Conservation (phyloP, 2,888 invertebrate species). For the Ischnura elegans region DNA sequence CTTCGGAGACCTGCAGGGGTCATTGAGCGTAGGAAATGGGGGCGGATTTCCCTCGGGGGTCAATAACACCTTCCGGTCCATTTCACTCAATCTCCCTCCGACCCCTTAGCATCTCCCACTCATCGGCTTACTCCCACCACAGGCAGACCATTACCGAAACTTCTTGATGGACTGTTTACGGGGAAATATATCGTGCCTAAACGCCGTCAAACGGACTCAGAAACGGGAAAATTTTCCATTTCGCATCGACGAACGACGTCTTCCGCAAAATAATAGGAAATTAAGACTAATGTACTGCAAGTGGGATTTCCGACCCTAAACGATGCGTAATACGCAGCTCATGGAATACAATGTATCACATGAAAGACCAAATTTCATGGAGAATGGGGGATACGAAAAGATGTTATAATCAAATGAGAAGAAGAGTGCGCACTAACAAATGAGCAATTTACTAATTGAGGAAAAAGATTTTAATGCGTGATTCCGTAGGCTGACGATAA, state of each 20-base stretch:
- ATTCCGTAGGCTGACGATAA: no score
- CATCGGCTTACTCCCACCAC: not conserved
- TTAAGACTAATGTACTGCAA: not conserved
- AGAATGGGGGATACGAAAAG: not conserved
- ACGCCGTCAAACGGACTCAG: not conserved
- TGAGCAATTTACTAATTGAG: no score
- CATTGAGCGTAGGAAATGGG: constrained; percentile 13
- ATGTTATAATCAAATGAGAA: not conserved
- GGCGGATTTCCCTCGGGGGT: constrained; percentile 49
- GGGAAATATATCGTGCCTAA: not conserved
- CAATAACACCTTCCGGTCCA: constrained; percentile 49
- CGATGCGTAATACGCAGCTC: not conserved
- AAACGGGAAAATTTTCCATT: not conserved
- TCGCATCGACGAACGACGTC: not conserved
- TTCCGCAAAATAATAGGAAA: not conserved
- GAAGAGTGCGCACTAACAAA: no score
- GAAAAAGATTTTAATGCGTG: no score
- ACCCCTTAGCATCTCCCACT: not conserved
- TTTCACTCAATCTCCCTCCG: constrained; percentile 2
- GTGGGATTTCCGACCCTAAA: not conserved
- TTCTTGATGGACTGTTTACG: not conserved
- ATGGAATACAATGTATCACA: not conserved
- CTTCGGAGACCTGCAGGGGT: not conserved
- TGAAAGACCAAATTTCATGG: not conserved
- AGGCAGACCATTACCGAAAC: no score